These are phyloP conservation scores for Fundulus diaphanus DNA, from an alignment of 2,797 vertebrate species.

Conservation along the genomic window DNA sequence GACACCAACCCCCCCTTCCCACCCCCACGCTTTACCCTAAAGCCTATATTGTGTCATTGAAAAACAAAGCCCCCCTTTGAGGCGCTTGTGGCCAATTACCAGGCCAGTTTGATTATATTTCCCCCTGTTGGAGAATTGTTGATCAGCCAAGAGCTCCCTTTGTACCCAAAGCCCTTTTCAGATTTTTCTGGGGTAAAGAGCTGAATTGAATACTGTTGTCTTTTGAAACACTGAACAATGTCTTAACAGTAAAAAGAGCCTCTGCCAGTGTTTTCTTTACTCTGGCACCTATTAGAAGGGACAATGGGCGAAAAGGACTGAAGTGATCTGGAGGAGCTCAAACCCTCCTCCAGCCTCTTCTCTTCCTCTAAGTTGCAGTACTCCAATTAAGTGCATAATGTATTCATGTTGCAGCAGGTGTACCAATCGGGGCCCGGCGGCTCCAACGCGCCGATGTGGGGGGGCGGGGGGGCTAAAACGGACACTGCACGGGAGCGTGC, in stretches of 20 bases:
- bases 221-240: constrained; percentile 97
- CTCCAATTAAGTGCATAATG: constrained; percentile 99
- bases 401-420: constrained; percentile 99
- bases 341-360: constrained; percentile 84
- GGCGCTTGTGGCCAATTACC: constrained; percentile 91
- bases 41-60: constrained; percentile 86
- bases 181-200: constrained; percentile 90
- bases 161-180: constrained; percentile 84
- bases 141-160: constrained; percentile 95
- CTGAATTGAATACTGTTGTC: constrained; percentile 99
- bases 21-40: constrained; percentile 47
- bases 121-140: constrained; percentile 92
- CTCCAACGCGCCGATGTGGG: constrained; percentile 91
- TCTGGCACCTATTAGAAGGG: constrained; percentile 97
- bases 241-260: constrained; percentile 99
- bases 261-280: constrained; percentile 99
- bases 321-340: constrained; percentile 99
- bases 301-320: constrained; percentile 99
- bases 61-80: constrained; percentile 87
- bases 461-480: constrained; percentile 83
- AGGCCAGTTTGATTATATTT: constrained; percentile 99
- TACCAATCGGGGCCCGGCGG: constrained; percentile 92
- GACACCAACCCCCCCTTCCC: constrained; percentile 76
- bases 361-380: constrained; percentile 96
- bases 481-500: constrained; percentile 96